Conservation (phyloP, 30 jellyfish, hydroid and myxozoan genomes). For the Hydractinia echinata region DNA sequence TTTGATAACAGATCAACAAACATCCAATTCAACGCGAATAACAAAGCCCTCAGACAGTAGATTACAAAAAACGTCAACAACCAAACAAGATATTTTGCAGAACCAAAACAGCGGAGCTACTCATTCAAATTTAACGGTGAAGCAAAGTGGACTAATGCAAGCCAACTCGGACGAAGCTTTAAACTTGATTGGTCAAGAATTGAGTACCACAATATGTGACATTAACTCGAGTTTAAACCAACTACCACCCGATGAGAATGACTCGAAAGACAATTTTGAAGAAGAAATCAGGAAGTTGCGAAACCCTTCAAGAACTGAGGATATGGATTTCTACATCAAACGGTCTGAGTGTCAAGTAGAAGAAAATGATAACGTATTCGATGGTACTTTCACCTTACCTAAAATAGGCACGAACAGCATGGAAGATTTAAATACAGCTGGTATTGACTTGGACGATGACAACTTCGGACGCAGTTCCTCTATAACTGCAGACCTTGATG, state of each 20-base stretch:
- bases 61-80: not conserved
- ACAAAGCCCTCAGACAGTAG: not conserved
- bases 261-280: not conserved
- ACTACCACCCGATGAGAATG: not conserved
- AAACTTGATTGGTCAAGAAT: not conserved
- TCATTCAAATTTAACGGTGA: not conserved
- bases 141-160: not conserved
- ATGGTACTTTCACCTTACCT: not conserved
- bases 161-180: slow-evolving; percentile 5
- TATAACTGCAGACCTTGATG: not conserved
- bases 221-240: not conserved
- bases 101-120: not conserved
- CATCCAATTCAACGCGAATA: not conserved
- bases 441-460: not conserved
- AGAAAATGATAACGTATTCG: too few relatives aligned
- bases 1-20: not conserved
- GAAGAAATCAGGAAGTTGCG: not conserved
- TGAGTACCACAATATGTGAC: not conserved
- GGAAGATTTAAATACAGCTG: not conserved
- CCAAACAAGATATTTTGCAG: not conserved
- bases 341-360: too few relatives aligned
- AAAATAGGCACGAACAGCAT: slow-evolving; percentile 2
- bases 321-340: not conserved
- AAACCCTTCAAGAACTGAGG: slow-evolving; percentile 2
- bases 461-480: not conserved